Percentiles rank a stretch among this genome's conserved stretches.
Evolutionary conservation across 1,140 invertebrate genomes (phyloP).

Genomic region (Hylaeus anthracinus): DNA sequence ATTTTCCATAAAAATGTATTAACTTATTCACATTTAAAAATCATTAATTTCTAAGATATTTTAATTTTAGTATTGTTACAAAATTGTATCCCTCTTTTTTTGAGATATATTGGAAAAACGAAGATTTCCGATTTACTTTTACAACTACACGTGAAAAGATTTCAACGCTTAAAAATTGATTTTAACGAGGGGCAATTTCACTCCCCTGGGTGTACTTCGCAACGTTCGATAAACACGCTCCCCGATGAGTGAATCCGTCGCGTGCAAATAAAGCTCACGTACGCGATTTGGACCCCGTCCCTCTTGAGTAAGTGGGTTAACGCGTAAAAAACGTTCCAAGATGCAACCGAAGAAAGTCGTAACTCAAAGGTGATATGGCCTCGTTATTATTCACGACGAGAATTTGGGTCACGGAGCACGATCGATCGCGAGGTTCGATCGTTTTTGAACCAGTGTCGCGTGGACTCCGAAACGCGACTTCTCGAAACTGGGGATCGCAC

Average conservation of each 20-base stretch:
- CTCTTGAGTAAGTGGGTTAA: constrained; percentile 29
- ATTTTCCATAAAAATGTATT: no score
- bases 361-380: constrained; percentile 42
- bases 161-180: no score
- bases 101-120: no score
- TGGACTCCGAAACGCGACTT: background rate
- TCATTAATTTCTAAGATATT: no score
- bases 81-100: no score
- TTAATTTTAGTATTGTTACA: no score
- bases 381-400: constrained; percentile 36
- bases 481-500: background rate
- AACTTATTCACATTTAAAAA: no score
- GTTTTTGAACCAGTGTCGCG: constrained; percentile 3
- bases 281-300: background rate
- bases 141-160: no score
- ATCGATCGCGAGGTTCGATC: constrained; percentile 32
- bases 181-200: no score
- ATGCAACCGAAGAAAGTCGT: constrained; percentile 38
- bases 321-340: constrained; percentile 15
- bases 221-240: constrained; percentile 10
- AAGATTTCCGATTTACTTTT: no score
- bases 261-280: constrained; percentile 9
- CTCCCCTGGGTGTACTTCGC: no score
- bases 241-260: background rate
- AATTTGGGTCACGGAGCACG: constrained; percentile 33